A percentile compares a stretch with the other conserved stretches of the same genome.
Evolutionary conservation across 2,113 vertebrate species (phyloP).

Genomic region (Dermatemys mawii): DNA sequence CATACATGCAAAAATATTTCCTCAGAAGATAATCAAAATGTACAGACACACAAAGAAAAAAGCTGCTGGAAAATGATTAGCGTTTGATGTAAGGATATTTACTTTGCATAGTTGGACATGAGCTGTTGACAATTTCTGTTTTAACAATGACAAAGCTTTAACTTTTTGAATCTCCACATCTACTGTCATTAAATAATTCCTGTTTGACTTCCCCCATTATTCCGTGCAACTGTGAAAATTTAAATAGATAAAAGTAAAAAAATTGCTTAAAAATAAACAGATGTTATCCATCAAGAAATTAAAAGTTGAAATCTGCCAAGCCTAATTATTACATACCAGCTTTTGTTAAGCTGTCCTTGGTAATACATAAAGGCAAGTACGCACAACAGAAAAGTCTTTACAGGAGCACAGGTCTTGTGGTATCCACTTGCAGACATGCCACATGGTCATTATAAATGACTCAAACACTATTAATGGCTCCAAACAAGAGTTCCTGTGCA

Average conservation of each 20-base stretch:
- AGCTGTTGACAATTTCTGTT: background rate
- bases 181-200: background rate
- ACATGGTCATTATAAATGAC: constrained; percentile 25
- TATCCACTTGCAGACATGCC: background rate
- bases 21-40: background rate
- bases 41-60: background rate
- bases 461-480: constrained; percentile 35
- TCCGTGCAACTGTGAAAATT: background rate
- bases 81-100: background rate
- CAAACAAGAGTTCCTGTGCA: constrained; percentile 28
- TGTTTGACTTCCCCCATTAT: background rate
- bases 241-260: background rate
- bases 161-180: background rate
- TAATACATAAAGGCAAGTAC: background rate
- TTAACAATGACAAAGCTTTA: background rate
- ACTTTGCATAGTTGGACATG: background rate
- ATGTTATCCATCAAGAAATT: background rate
- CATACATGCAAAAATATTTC: background rate
- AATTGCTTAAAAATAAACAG: background rate
- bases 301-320: background rate
- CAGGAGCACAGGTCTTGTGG: background rate
- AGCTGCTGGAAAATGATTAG: background rate
- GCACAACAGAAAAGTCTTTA: background rate
- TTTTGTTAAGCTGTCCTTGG: background rate
- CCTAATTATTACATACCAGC: background rate